phyloP scores from a whole-genome alignment of 1,140 invertebrate species.

The Drosophila seguyi region DNA sequence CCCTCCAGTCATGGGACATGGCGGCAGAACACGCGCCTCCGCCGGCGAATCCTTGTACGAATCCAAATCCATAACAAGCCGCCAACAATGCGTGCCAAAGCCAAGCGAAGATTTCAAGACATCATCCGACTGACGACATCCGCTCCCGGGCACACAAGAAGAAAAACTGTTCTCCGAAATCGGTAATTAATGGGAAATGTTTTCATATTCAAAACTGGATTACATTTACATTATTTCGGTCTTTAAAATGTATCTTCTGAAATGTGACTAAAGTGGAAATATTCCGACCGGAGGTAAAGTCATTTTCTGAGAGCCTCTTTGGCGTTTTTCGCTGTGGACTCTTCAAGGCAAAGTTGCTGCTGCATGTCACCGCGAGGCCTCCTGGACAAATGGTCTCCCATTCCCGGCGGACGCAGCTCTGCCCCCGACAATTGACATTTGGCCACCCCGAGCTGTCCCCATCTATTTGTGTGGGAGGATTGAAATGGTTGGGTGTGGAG shows the following conservation, averaged over 20 bases:
- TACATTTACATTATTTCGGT: background rate
- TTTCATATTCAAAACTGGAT: background rate
- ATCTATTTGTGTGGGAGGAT: conserved; percentile 57
- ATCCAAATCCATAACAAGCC: conserved; percentile 52
- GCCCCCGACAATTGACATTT: conserved; percentile 59
- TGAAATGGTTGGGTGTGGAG: background rate
- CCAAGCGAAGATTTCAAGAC: conserved; percentile 52
- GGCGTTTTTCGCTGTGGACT: conserved; percentile 14
- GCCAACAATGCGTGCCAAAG: conserved; percentile 56
- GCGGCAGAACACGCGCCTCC: conserved; percentile 40
- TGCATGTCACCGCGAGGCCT: conserved; percentile 42
- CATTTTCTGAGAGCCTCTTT: background rate
- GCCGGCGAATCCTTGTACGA: conserved; percentile 19
- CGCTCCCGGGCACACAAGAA: conserved; percentile 11
- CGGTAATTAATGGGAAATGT: background rate
- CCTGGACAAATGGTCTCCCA: conserved; percentile 51
- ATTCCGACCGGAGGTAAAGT: background rate
- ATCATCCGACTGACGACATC: conserved; percentile 36
- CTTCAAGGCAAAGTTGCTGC: conserved; percentile 24
- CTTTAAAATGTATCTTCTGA: background rate
- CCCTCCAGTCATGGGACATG: conserved; percentile 19
- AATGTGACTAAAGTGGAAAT: background rate
- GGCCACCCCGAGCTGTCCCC: conserved; percentile 51
- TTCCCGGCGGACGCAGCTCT: conserved; percentile 21
- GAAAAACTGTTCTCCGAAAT: background rate